Evolutionary conservation across 53 echinoderm and acorn worm species (phyloP), one percentile per base, ranked within the genome.

Genomic region (Apostichopus leukothele): DNA sequence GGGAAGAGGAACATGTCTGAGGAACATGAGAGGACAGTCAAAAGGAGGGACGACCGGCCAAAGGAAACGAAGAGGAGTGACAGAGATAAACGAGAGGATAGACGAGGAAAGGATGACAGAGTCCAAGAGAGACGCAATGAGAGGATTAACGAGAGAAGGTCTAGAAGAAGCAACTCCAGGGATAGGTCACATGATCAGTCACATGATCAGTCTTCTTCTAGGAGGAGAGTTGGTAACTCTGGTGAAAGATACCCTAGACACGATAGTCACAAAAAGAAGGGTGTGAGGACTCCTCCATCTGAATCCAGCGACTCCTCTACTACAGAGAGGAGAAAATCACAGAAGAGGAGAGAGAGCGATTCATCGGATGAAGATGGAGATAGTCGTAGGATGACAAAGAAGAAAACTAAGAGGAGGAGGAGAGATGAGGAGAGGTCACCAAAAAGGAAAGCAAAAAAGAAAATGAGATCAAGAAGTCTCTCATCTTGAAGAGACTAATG

Each of bases 21-120:
- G 39, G 39, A 50, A 79, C 25, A 79, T 10, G 50, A 78, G 53
- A 61, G 78, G 67, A 60, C 18, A 66, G 63, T 63, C 63, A 63
- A 16, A 63, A 63, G 63, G 63, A 63, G 63, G 16, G 63, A 63
- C 16, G 63, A 11, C 8, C 11, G 63, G 11, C 13, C 63, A 63
- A 63, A 63, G 63, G 86, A 66, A 85, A 83, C 13, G 20, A 51
- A 19, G 14, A 55, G 52, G 5, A 80, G 7, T 60, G 68, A 84
- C 14, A 84, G 74, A 90, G 71, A 90, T 9, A 90, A 74, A 19
- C 3, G 18, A 53, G 84, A 84, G 51, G 90, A 57, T 50, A 16
- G 83, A 67, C 21, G 75, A 5, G 86, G 54, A 66, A 50, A 76
- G 21, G 54, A 76, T 53, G 57, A 86, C 25, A 90, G 63, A 50